These are phyloP conservation scores for Apamea sordens DNA, from an alignment of 2,888 invertebrate species.

Conservation along the genomic window DNA sequence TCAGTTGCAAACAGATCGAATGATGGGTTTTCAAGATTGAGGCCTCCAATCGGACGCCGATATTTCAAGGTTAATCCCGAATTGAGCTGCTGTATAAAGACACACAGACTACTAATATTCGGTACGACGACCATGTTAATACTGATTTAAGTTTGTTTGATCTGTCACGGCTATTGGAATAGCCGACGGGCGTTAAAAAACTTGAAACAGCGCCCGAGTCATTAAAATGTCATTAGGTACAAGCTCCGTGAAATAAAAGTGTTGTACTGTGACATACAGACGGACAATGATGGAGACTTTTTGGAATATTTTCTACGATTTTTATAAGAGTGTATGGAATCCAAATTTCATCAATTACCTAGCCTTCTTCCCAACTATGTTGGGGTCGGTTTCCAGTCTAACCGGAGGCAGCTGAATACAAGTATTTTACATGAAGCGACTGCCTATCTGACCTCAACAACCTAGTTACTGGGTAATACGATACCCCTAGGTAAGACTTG, in stretches of 20 bases:
- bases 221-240: constrained; percentile 77
- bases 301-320: neutral
- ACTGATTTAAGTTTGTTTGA: constrained; percentile 67
- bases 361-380: no score
- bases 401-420: no score
- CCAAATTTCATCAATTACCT: neutral
- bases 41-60: neutral
- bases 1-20: neutral
- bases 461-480: no score
- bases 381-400: no score
- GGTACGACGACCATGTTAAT: constrained; percentile 51
- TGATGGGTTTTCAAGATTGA: neutral
- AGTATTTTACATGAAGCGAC: no score
- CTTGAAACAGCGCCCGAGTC: constrained; percentile 67
- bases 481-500: no score
- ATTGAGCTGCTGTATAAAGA: constrained; percentile 19
- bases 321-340: neutral
- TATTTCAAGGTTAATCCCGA: neutral
- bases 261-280: constrained; percentile 62
- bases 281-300: neutral
- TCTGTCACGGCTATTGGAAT: constrained; percentile 63
- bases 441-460: no score
- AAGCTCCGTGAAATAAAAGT: constrained; percentile 66
- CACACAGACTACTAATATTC: neutral
- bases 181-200: constrained; percentile 63